Percentiles rank a stretch among this genome's conserved stretches.
Conservation (phyloP, 2,888 invertebrate genomes). For the Drosophila anomelani region DNA sequence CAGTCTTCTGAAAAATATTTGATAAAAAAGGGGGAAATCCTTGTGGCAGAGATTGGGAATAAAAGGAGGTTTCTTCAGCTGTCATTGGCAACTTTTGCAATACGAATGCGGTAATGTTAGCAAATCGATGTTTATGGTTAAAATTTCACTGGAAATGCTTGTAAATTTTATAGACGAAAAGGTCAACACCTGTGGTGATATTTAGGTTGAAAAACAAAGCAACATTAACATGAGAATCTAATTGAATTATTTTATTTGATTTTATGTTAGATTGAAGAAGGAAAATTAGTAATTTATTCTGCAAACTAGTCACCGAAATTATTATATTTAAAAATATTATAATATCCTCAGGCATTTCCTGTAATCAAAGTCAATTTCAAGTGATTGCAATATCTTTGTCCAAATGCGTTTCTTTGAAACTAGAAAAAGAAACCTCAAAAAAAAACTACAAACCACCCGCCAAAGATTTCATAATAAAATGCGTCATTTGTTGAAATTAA, state of each 20-base stretch:
- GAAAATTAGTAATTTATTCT: neutral
- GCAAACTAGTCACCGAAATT: neutral
- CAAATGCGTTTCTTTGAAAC: neutral
- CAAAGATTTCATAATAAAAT: slow-evolving; percentile 47
- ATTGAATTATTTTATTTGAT: too few species aligned
- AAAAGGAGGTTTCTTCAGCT: slow-evolving; percentile 9
- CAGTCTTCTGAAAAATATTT: neutral
- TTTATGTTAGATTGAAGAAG: neutral
- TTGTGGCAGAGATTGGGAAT: neutral
- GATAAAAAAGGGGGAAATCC: slow-evolving; percentile 2
- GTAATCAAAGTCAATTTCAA: slow-evolving; percentile 3
- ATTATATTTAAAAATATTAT: neutral
- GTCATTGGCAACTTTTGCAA: slow-evolving; percentile 28
- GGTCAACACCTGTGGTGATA: neutral
- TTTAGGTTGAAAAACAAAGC: neutral
- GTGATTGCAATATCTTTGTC: slow-evolving; percentile 16
- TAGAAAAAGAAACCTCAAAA: neutral
- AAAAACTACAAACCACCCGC: neutral
- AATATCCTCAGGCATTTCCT: neutral
- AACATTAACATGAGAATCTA: too few species aligned
- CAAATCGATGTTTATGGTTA: slow-evolving; percentile 3
- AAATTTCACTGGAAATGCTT: slow-evolving; percentile 2
- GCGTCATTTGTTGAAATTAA: slow-evolving; percentile 62
- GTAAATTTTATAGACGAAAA: neutral
- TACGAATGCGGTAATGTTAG: slow-evolving; percentile 20